phyloP scores from a whole-genome alignment of 2,888 invertebrate species.

The Lepidocyrtoides sp. region DNA sequence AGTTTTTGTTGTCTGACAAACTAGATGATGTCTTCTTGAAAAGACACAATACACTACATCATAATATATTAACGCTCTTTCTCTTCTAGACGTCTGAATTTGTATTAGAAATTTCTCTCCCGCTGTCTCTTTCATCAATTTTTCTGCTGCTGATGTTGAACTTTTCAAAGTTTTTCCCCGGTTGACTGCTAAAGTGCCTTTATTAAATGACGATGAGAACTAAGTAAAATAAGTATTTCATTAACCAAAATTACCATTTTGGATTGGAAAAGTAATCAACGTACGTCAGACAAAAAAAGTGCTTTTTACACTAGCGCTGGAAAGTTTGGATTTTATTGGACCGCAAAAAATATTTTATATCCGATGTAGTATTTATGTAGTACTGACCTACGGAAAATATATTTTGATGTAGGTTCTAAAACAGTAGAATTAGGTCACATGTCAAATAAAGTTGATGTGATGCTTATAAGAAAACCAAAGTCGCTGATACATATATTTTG shows the following conservation, averaged over 20 bases:
- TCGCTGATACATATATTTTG: too few species aligned
- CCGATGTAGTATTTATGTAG: neutral
- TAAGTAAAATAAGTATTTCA: neutral
- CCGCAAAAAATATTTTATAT: neutral
- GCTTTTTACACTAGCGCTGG: neutral
- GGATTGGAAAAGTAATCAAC: neutral
- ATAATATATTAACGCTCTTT: slow-evolving; percentile 2
- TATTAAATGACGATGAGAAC: neutral
- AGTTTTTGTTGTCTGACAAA: slow-evolving; percentile 12
- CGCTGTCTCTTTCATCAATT: neutral
- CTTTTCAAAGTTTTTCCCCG: neutral
- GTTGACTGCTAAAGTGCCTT: neutral
- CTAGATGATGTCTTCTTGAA: slow-evolving; percentile 3
- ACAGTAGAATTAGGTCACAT: slow-evolving; percentile 36
- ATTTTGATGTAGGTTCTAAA: neutral
- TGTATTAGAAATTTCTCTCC: neutral
- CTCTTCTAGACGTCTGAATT: neutral
- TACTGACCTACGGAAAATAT: neutral
- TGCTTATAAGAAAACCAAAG: neutral
- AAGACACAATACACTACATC: slow-evolving; percentile 12
- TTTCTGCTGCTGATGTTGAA: neutral
- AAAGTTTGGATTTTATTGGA: neutral
- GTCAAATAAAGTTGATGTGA: slow-evolving; percentile 7
- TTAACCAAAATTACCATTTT: slow-evolving; percentile 17
- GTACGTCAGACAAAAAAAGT: neutral